A percentile compares a stretch with the other conserved stretches of the same genome.
phyloP scores from a whole-genome alignment of 2,113 vertebrate genomes.

The Hippocampus guttulatus region DNA sequence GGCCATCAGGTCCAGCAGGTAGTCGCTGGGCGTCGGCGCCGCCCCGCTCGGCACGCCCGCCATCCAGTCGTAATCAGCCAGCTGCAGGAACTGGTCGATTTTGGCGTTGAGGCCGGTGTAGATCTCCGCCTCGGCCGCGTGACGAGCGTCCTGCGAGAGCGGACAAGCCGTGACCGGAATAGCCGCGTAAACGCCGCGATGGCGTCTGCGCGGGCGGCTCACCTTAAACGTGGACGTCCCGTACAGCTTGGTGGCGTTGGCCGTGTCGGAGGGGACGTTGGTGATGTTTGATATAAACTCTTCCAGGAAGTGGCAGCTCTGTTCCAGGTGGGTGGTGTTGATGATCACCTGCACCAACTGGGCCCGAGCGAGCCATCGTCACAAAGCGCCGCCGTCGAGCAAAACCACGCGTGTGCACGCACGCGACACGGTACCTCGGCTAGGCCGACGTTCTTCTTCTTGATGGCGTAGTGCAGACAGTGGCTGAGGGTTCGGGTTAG shows the following conservation, averaged over 20 bases:
- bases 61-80: conserved; percentile 95
- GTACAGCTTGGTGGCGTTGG: conserved; percentile 90
- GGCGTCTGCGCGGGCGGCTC: background rate
- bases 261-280: conserved; percentile 87
- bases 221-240: conserved; percentile 97
- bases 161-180: background rate
- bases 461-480: conserved; percentile 91
- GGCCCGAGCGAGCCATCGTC: background rate
- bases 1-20: conserved; percentile 88
- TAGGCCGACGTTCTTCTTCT: conserved; percentile 90
- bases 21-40: conserved; percentile 78
- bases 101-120: conserved; percentile 96
- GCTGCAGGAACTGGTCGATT: conserved; percentile 97
- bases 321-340: conserved; percentile 95
- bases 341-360: conserved; percentile 98
- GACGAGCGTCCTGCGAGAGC: conserved; percentile 82
- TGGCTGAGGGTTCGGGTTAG: conserved; percentile 91
- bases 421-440: conserved; percentile 77
- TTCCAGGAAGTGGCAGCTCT: conserved; percentile 91
- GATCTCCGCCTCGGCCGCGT: conserved; percentile 96
- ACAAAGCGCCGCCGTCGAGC: background rate
- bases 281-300: conserved; percentile 99
- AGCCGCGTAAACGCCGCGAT: background rate
- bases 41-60: conserved; percentile 64
- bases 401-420: background rate